A percentile compares a stretch with the other conserved stretches of the same genome.
Evolutionary conservation across 53 echinoderm and acorn worm genomes (phyloP).

Genomic region (Echinometra lucunter): DNA sequence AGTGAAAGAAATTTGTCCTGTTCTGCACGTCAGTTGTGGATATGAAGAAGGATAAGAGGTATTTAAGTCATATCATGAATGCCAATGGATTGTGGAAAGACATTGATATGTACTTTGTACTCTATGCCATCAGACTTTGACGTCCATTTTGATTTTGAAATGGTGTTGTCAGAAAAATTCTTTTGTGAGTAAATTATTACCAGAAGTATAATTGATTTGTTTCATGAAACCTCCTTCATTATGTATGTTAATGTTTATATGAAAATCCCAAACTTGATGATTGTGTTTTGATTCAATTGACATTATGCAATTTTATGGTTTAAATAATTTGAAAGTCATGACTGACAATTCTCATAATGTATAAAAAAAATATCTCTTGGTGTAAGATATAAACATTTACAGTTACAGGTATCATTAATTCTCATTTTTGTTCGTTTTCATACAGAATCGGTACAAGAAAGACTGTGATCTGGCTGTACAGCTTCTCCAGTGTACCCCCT

Average conservation of each 20-base stretch:
- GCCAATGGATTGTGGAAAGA: conserved; percentile 18
- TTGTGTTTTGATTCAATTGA: too few species aligned
- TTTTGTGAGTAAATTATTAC: too few species aligned
- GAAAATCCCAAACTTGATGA: not conserved
- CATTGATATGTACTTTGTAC: not conserved
- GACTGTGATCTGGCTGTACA: conserved; percentile 98
- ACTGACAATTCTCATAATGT: too few species aligned
- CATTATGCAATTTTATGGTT: too few species aligned
- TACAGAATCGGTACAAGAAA: conserved; percentile 93
- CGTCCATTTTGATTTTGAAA: not conserved
- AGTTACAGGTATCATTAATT: not conserved
- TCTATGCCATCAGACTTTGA: not conserved
- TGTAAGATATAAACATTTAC: too few species aligned
- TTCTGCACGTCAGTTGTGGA: not conserved
- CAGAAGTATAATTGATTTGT: not conserved
- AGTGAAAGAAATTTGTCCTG: not conserved
- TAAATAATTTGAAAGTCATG: too few species aligned
- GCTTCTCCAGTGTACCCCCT: conserved; percentile 95
- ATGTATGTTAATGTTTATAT: not conserved
- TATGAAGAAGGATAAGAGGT: not conserved
- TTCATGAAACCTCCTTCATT: not conserved
- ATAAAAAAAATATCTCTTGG: too few species aligned
- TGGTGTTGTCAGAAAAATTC: not conserved
- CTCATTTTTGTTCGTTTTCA: conserved; percentile 31
- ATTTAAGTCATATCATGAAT: not conserved